Conservation (phyloP, 1,140 invertebrate species). For the Drosophila pseudoobscura region DNA sequence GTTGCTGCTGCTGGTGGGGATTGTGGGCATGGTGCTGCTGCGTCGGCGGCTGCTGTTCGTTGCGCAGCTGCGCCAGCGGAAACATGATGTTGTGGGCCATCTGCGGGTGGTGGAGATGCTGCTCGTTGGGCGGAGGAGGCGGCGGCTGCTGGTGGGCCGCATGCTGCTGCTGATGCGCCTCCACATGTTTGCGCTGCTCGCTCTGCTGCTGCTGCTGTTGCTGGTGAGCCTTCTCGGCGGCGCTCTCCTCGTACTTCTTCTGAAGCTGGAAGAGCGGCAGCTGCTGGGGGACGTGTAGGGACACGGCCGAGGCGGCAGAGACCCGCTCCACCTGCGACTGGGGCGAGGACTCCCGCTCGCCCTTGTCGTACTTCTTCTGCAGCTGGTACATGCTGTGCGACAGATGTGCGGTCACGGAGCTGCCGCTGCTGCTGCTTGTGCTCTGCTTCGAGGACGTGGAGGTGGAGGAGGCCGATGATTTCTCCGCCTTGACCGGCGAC, state of each 20-base stretch:
- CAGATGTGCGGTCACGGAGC: conserved; percentile 52
- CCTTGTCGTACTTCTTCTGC: conserved; percentile 79
- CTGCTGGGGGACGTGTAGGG: conserved; percentile 70
- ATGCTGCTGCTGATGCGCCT: conserved; percentile 71
- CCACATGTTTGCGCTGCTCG: conserved; percentile 71
- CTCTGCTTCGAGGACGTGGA: conserved; percentile 59
- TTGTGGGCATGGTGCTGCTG: conserved; percentile 72
- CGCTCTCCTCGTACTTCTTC: conserved; percentile 76
- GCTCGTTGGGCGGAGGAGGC: conserved; percentile 75
- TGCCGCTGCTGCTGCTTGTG: conserved; percentile 55
- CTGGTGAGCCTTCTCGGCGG: conserved; percentile 67
- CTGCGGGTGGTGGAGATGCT: conserved; percentile 77
- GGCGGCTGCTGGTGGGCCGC: conserved; percentile 75
- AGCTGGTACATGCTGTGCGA: conserved; percentile 80
- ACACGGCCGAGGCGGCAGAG: conserved; percentile 38
- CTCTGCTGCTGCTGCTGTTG: conserved; percentile 66
- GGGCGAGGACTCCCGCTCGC: conserved; percentile 73
- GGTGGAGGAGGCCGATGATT: conserved; percentile 54
- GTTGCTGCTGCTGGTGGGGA: conserved; percentile 71
- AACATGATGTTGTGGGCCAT: conserved; percentile 82
- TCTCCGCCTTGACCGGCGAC: conserved; percentile 71
- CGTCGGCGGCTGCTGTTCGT: conserved; percentile 64
- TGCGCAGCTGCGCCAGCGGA: conserved; percentile 71
- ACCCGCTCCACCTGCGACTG: conserved; percentile 75
- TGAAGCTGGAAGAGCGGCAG: conserved; percentile 75